Percentiles rank a stretch among this genome's conserved stretches.
These are phyloP conservation scores for Quadroppia sp. DNA, from an alignment of 2,888 invertebrate species.

Conservation along the genomic window DNA sequence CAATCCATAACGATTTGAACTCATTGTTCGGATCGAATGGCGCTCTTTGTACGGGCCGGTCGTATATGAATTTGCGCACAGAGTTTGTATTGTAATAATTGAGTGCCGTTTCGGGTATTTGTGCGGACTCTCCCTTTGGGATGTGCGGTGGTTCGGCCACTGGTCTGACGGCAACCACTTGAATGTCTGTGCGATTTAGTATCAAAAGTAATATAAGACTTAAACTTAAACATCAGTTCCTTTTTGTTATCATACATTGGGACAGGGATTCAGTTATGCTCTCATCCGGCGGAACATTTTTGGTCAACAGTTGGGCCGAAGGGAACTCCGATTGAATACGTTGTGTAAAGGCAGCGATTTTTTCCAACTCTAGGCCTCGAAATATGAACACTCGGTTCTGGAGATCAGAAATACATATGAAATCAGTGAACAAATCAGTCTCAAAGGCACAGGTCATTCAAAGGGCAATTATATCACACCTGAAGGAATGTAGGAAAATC, in stretches of 20 bases:
- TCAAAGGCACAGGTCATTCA: not conserved
- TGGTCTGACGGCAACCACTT: conserved; percentile 90
- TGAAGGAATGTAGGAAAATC: conserved; percentile 90
- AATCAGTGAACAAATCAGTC: not conserved
- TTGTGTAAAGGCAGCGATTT: conserved; percentile 88
- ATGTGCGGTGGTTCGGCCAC: conserved; percentile 62
- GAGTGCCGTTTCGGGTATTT: conserved; percentile 78
- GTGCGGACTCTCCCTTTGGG: not conserved
- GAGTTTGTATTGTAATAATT: conserved; percentile 87
- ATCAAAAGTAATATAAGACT: too few relatives aligned
- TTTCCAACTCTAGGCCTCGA: conserved; percentile 89
- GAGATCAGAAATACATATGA: not conserved
- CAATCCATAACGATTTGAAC: conserved; percentile 88
- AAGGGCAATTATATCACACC: conserved; percentile 58
- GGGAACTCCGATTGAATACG: conserved; percentile 90
- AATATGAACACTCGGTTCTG: conserved; percentile 93
- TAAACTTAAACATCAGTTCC: too few relatives aligned
- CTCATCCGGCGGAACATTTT: conserved; percentile 85
- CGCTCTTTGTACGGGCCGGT: conserved; percentile 82
- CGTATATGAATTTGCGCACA: conserved; percentile 82
- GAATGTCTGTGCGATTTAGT: conserved; percentile 66
- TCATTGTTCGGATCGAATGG: conserved; percentile 89
- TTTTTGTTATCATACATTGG: conserved; percentile 63
- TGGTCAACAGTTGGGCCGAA: conserved; percentile 85
- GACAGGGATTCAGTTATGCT: conserved; percentile 76